Base-by-base conservation (phyloP, 2,113 vertebrate species). In the Phalacrocorax carbo region DNA sequence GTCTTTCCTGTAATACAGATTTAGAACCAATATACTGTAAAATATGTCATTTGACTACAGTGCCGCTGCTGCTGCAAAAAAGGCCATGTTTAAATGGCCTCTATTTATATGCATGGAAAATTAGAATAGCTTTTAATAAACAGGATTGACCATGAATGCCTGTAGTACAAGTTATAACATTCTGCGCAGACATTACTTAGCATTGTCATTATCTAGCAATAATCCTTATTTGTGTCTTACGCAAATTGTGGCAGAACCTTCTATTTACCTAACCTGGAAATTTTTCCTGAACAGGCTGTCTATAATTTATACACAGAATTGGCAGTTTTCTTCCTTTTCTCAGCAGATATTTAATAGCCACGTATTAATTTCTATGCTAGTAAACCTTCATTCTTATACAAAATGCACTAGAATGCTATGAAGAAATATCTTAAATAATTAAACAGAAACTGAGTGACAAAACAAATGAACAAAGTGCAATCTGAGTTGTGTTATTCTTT, bases 371-470 rank as follows among this genome's bases (percentile, higher is more conserved):
- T 94, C 72, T 44, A 3, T 89, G 83, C 77, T 86, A 29, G 77
- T 81, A 95, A 96, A 90, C 81, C 68, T 88, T 95, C 68, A 62
- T 94, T 94, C 62, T 79, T 89, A 78, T 51, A 91, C 69, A 84
- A 95, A 94, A 84, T 20, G 65, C 84, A 78, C 83, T 73, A 60
- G 91, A 93, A 88, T 84, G 91, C 91, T 96, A 75, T 19, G 64
- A 93, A 94, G 95, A 91, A 93, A 78, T 86, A 87, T 51, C 81
- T 93, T 96, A 96, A 96, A 97, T 97, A 96, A 97, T 97, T 97
- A 89, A 96, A 89, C 72, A 91, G 93, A 91, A 95, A 82, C 2
- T 19, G 69, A 91, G 83, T 93, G 93, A 95, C 86, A 96, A 96
- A 96, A 92, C 93, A 96, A 94, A 92, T 0, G 44, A 90, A 88